A percentile compares a stretch with the other conserved stretches of the same genome.
phyloP scores from a whole-genome alignment of 2,888 invertebrate genomes.

The Bibio marci region DNA sequence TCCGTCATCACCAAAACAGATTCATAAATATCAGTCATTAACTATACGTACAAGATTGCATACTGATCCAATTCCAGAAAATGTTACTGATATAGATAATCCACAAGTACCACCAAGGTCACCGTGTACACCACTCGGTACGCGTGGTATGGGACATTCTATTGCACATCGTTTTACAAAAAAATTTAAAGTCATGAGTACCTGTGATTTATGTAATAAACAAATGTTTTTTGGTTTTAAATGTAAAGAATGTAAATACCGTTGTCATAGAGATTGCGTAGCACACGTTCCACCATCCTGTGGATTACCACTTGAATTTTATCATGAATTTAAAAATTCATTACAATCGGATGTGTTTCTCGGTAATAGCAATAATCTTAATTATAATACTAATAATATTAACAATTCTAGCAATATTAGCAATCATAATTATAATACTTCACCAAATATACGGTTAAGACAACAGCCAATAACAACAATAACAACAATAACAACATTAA shows the following conservation, averaged over 20 bases:
- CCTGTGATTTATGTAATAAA: conserved; percentile 79
- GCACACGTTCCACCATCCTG: conserved; percentile 85
- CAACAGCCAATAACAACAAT: too few relatives aligned
- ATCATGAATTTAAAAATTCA: conserved; percentile 64
- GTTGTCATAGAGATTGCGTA: conserved; percentile 58
- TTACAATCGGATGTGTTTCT: conserved; percentile 40
- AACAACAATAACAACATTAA: too few relatives aligned
- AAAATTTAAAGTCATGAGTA: conserved; percentile 73
- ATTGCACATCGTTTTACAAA: conserved; percentile 82
- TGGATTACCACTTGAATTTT: conserved; percentile 70
- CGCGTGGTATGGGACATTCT: conserved; percentile 71
- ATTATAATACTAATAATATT: neutral
- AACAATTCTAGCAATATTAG: neutral
- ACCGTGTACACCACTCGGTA: conserved; percentile 60
- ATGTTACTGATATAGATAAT: conserved; percentile 6
- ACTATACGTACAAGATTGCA: conserved; percentile 22
- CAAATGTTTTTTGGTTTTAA: conserved; percentile 76
- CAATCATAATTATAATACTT: conserved; percentile 2
- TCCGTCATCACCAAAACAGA: too few relatives aligned
- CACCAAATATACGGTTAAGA: neutral
- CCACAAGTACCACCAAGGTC: conserved; percentile 39
- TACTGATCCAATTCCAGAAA: conserved; percentile 27
- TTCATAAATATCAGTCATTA: too few relatives aligned
- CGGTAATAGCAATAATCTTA: neutral
- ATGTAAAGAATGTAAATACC: conserved; percentile 91